Evolutionary conservation across 64 coral and sea anemone species (phyloP), one percentile per base, ranked within the genome.

Genomic region (Porites lutea): DNA sequence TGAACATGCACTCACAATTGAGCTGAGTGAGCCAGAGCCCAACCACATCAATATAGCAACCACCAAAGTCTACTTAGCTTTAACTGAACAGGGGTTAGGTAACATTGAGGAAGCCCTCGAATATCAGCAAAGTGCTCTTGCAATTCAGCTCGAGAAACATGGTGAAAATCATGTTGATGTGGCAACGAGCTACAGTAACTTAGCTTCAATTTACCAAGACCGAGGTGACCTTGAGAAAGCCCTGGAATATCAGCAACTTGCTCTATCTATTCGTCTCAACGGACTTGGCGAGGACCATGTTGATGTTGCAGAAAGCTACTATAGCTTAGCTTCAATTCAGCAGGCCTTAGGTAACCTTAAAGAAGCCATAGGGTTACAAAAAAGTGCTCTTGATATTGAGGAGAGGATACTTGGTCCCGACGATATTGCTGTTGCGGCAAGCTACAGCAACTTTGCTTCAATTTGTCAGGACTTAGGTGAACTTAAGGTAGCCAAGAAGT

Each of bases 211-310:
- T 47, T 45, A 86, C 43, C 0, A 5, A 6, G 44, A 63, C 4
- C 18, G 69, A n/a, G 61, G 61, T 19, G 20, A 86, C 49, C 82
- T 86, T 21, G 15, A 86, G n/a, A 44, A 70, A 19, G 82, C 82
- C 5, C 52, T 69, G 63, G 45, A 86, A 37, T 70, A 49, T 70
- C 48, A 51, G 14, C 11, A 65, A 10, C 14, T 50, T 51, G 22
- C 62, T 50, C 63, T 86, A 9, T 22, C 44, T 45, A 64, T 85
- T 51, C 50, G 6, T 66, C 47, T 22, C 5, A 11, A 86, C 1
- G 37, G 18, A 12, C 49, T 49, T 11, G 63, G 47, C 5, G 10
- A 4, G 48, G 61, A 86, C 0, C 51, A 63, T 86, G 3, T 86
- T 21, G 14, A 67, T 21, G 48, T 86, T 13, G 82, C 82, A 86